phyloP scores from a whole-genome alignment of 2,797 vertebrate species.

The Amblyraja radiata region DNA sequence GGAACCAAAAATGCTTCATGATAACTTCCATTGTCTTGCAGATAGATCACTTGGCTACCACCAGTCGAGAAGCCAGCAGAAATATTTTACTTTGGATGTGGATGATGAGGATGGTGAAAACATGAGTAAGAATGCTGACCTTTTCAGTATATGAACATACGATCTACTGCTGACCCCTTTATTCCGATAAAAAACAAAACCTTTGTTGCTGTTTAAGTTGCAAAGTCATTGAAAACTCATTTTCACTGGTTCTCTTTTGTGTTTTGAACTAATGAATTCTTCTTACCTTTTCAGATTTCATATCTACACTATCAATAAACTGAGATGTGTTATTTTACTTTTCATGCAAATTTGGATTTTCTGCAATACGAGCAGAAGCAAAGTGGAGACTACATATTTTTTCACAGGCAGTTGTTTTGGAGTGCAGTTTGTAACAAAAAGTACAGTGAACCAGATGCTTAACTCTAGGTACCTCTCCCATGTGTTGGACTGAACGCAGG shows the following conservation, averaged over 20 bases:
- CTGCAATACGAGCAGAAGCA: neutral
- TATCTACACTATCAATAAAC: neutral
- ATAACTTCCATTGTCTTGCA: slow-evolving; percentile 53
- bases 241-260: too few relatives aligned
- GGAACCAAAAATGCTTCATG: neutral
- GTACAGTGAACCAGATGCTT: too few relatives aligned
- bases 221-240: neutral
- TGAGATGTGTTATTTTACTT: neutral
- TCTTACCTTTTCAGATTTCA: neutral
- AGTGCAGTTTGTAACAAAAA: neutral
- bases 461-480: neutral
- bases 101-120: slow-evolving; percentile 82
- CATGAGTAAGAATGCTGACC: slow-evolving; percentile 81
- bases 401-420: neutral
- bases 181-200: neutral
- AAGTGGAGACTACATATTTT: neutral
- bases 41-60: slow-evolving; percentile 59
- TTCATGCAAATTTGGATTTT: neutral
- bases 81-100: slow-evolving; percentile 74
- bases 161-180: neutral
- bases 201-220: neutral
- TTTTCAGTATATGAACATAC: neutral
- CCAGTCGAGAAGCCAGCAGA: slow-evolving; percentile 65
- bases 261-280: neutral
- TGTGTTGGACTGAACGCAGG: neutral